Evolutionary conservation across 2,113 vertebrate species (phyloP).

Genomic region (Gadus chalcogrammus): DNA sequence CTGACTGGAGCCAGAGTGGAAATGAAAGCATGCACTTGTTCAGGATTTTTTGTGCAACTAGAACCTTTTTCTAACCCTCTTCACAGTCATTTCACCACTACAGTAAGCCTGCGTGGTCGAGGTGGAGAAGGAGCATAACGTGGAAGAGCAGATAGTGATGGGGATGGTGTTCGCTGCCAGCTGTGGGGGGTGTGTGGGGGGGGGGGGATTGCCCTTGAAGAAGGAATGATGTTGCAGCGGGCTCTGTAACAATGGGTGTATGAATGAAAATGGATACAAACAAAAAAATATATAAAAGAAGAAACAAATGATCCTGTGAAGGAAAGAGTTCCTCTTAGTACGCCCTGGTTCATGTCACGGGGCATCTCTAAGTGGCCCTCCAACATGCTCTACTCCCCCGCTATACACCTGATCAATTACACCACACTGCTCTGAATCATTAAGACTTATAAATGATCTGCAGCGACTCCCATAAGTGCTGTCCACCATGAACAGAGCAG

Average conservation of each 20-base stretch:
- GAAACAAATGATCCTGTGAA: too few species aligned
- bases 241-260: background rate
- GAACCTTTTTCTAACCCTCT: too few species aligned
- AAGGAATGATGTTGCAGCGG: slow-evolving; percentile 59
- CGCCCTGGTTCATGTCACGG: slow-evolving; percentile 39
- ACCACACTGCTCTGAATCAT: too few species aligned
- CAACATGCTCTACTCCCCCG: slow-evolving; percentile 29
- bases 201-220: slow-evolving; percentile 51
- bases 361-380: slow-evolving; percentile 52
- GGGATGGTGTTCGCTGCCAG: slow-evolving; percentile 9
- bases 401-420: too few species aligned
- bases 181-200: slow-evolving; percentile 16
- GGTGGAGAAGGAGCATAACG: background rate
- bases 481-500: too few species aligned
- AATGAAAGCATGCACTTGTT: too few species aligned
- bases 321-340: slow-evolving; percentile 19
- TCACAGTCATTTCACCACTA: background rate
- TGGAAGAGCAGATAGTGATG: background rate
- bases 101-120: background rate
- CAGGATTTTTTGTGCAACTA: too few species aligned
- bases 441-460: too few species aligned
- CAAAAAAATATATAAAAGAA: too few species aligned
- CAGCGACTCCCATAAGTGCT: too few species aligned
- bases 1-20: too few species aligned
- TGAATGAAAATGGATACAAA: too few species aligned